These are phyloP conservation scores for Caenorhabditis sp. DNA, from an alignment of 2,888 invertebrate species.

Conservation along the genomic window DNA sequence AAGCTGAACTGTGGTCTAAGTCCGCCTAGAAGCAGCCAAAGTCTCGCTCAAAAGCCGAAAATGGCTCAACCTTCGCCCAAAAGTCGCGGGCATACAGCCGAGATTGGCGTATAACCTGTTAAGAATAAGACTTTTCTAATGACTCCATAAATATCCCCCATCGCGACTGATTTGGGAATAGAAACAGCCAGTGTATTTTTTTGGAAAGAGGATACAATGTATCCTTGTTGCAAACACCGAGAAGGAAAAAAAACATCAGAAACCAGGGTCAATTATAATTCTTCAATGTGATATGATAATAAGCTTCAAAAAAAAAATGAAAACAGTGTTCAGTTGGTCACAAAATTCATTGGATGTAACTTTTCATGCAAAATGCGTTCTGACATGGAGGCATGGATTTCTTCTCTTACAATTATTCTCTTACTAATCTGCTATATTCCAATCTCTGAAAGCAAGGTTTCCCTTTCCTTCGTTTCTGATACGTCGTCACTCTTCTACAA, in stretches of 20 bases:
- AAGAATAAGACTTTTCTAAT: too few species aligned
- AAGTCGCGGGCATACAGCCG: too few species aligned
- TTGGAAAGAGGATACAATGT: slow-evolving; percentile 5
- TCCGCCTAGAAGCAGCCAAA: too few species aligned
- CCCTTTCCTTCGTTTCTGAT: slow-evolving; percentile 8
- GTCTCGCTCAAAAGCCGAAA: too few species aligned
- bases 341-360: slow-evolving; percentile 4
- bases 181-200: background rate
- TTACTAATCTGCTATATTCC: background rate
- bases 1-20: too few species aligned
- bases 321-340: background rate
- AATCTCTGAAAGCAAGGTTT: background rate
- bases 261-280: background rate
- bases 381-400: background rate
- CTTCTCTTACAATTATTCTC: background rate
- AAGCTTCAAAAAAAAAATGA: slow-evolving; percentile 1
- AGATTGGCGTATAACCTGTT: too few species aligned
- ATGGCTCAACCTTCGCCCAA: too few species aligned
- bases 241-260: background rate
- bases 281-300: slow-evolving; percentile 6
- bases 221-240: background rate
- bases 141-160: too few species aligned
- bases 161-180: too few species aligned
- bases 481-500: slow-evolving; percentile 13
- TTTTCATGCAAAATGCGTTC: slow-evolving; percentile 5